These are phyloP conservation scores for Lepilemur septentrionalis DNA, from an alignment of 2,797 vertebrate species.

Conservation along the genomic window DNA sequence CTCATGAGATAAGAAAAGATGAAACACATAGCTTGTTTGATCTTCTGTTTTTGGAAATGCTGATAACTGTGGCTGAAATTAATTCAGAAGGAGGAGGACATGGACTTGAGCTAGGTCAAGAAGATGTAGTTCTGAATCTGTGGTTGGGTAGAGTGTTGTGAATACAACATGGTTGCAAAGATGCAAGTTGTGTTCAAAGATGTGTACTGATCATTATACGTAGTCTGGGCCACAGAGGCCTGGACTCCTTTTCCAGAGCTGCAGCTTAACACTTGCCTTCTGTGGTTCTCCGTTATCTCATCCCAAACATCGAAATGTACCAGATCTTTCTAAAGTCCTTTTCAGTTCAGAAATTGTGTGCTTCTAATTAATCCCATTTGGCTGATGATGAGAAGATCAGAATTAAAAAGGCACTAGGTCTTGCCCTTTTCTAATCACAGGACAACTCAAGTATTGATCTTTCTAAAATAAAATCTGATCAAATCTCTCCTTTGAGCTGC, in stretches of 20 bases:
- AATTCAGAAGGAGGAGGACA: not conserved
- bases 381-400: not conserved
- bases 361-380: not conserved
- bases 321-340: not conserved
- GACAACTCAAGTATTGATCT: not conserved
- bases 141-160: not conserved
- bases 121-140: not conserved
- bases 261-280: no score
- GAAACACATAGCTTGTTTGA: not conserved
- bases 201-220: no score
- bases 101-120: not conserved
- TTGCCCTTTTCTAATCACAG: not conserved
- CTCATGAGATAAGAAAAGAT: not conserved
- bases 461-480: not conserved
- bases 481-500: not conserved
- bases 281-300: not conserved
- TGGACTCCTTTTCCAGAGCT: not conserved
- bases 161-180: not conserved
- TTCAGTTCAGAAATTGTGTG: not conserved
- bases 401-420: not conserved
- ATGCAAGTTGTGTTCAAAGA: not conserved
- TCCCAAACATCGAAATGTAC: not conserved
- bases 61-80: not conserved
- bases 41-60: not conserved
- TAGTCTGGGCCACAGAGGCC: not conserved